These are phyloP conservation scores for Seira ritae DNA, from an alignment of 2,888 invertebrate species.

Conservation along the genomic window DNA sequence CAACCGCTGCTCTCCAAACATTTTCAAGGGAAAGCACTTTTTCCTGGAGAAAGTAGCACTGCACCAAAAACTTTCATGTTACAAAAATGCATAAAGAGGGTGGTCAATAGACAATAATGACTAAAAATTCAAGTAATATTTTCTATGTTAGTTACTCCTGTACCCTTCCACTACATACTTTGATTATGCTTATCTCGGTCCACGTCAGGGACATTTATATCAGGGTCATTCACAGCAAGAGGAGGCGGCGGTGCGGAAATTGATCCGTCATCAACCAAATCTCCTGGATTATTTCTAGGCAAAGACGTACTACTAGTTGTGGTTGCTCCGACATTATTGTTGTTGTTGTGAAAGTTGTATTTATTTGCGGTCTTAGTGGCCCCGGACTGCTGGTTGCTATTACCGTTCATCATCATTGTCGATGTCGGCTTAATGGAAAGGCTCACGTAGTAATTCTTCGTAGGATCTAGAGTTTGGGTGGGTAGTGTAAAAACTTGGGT, in stretches of 20 bases:
- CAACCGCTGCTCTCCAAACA: too few species aligned
- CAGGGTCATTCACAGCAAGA: constrained; percentile 54
- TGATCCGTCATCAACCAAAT: constrained; percentile 59
- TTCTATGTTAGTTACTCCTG: not conserved
- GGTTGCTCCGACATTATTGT: not conserved
- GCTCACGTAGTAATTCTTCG: constrained; percentile 93
- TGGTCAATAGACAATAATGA: too few species aligned
- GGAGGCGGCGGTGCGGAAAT: constrained; percentile 68
- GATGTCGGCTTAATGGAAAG: constrained; percentile 85
- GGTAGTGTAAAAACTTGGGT: constrained; percentile 89
- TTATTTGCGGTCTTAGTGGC: constrained; percentile 41
- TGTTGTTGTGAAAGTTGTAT: constrained; percentile 34
- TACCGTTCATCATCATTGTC: constrained; percentile 20
- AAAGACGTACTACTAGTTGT: constrained; percentile 18
- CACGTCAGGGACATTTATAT: constrained; percentile 38
- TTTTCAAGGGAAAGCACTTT: too few species aligned
- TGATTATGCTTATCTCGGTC: constrained; percentile 65
- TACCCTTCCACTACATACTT: constrained; percentile 45
- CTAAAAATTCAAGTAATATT: too few species aligned
- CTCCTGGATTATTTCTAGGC: constrained; percentile 54
- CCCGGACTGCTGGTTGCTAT: constrained; percentile 8
- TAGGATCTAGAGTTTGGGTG: constrained; percentile 89
- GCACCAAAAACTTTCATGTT: too few species aligned
- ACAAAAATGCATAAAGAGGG: too few species aligned
- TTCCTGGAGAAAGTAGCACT: too few species aligned